These are phyloP conservation scores for Eristalis intricaria DNA, from an alignment of 2,888 invertebrate species.

Conservation along the genomic window DNA sequence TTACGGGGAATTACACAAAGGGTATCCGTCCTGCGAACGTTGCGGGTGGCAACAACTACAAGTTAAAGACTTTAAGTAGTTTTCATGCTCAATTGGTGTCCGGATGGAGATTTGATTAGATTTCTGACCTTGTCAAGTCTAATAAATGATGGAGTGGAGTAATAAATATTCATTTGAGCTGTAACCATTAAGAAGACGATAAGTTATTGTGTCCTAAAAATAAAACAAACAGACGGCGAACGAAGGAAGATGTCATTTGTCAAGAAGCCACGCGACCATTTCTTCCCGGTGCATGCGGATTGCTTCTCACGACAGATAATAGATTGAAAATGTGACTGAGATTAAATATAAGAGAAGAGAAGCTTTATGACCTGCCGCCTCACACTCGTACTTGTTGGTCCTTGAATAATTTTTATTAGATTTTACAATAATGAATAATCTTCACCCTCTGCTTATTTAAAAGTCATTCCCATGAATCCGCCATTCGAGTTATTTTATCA, in stretches of 20 bases:
- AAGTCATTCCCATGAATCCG: no score
- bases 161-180: neutral
- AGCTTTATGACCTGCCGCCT: no score
- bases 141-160: neutral
- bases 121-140: neutral
- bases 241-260: neutral
- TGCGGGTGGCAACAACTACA: neutral
- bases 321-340: no score
- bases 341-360: no score
- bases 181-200: neutral
- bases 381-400: no score
- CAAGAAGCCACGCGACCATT: neutral
- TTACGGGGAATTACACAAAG: constrained; percentile 31
- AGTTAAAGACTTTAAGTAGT: neutral
- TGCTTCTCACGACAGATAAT: no score
- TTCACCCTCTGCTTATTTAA: no score
- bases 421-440: no score
- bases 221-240: neutral
- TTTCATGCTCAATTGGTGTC: neutral
- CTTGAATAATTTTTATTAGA: no score
- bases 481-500: no score
- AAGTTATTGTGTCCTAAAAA: neutral
- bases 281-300: neutral
- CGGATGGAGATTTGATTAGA: neutral
- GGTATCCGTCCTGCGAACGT: neutral